phyloP scores from a whole-genome alignment of 2,888 invertebrate species.

The Lathronympha strigana region DNA sequence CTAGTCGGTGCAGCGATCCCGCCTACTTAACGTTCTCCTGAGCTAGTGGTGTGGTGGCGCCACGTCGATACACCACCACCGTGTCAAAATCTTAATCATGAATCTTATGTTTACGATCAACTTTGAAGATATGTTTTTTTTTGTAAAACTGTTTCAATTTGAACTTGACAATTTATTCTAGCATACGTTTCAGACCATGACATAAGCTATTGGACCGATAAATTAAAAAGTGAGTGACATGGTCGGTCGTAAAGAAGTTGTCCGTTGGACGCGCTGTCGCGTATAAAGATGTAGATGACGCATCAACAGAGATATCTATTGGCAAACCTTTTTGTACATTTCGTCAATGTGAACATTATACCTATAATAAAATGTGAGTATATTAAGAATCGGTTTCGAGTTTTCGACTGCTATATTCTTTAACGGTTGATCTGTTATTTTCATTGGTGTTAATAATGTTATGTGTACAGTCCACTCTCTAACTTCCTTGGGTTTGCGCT shows the following conservation, averaged over 20 bases:
- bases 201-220: constrained; percentile 50
- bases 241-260: constrained; percentile 60
- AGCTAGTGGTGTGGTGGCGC: constrained; percentile 50
- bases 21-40: constrained; percentile 57
- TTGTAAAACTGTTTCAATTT: constrained; percentile 6
- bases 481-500: too few species aligned
- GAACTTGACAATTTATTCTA: constrained; percentile 40
- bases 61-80: constrained; percentile 35
- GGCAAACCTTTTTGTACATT: constrained; percentile 50
- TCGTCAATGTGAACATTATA: constrained; percentile 37
- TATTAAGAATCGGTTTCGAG: constrained; percentile 21
- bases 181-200: constrained; percentile 49
- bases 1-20: constrained; percentile 65
- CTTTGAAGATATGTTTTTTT: not conserved
- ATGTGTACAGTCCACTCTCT: too few species aligned
- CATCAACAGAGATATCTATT: constrained; percentile 69
- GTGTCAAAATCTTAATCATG: constrained; percentile 22
- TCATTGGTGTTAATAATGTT: not conserved
- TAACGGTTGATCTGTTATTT: not conserved
- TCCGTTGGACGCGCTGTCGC: constrained; percentile 55
- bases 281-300: constrained; percentile 65
- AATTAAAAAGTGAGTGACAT: constrained; percentile 60
- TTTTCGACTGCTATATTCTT: not conserved
- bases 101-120: constrained; percentile 23
- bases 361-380: constrained; percentile 15